Evolutionary conservation across 2,888 invertebrate genomes (phyloP).

Genomic region (Cecidostiba fungosa): DNA sequence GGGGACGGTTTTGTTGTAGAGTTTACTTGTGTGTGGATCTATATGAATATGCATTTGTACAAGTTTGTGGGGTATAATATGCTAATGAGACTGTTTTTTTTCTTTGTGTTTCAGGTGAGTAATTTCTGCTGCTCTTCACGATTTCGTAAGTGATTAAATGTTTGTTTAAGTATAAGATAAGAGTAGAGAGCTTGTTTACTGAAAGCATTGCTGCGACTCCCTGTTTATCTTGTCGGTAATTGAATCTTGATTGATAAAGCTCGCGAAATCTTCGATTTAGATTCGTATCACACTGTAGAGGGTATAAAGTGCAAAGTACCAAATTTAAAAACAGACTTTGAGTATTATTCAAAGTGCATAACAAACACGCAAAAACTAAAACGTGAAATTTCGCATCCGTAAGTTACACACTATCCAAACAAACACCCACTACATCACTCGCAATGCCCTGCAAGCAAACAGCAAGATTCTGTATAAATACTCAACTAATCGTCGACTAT

Average conservation of each 20-base stretch:
- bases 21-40: neutral
- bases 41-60: neutral
- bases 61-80: too few species aligned
- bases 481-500: neutral
- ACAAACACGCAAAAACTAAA: too few species aligned
- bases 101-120: slow-evolving; percentile 35
- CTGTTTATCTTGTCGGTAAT: neutral
- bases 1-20: too few species aligned
- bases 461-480: neutral
- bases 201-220: too few species aligned
- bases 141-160: neutral
- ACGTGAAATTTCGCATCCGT: neutral
- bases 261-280: too few species aligned
- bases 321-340: too few species aligned
- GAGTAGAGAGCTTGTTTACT: neutral
- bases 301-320: too few species aligned
- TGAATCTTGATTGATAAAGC: too few species aligned
- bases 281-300: too few species aligned
- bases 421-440: neutral
- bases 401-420: neutral
- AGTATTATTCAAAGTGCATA: too few species aligned
- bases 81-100: neutral
- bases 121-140: neutral
- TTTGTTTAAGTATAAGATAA: neutral
- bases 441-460: too few species aligned